phyloP scores from a whole-genome alignment of 2,888 invertebrate species.

The Watsonalla cultraria region DNA sequence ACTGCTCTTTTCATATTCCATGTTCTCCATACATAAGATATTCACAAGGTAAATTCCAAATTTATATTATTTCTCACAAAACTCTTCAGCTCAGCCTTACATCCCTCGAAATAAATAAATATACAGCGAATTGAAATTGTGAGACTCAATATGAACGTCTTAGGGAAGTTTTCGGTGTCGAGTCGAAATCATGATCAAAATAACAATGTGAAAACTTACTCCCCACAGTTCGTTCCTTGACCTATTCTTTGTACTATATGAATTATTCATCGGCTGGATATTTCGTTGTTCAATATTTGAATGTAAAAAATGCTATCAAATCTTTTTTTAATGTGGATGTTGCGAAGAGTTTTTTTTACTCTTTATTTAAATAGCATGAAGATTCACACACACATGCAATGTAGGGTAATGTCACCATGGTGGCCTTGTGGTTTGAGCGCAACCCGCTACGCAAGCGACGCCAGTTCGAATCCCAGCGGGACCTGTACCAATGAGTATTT shows the following conservation, averaged over 20 bases:
- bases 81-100: not conserved
- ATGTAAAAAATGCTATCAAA: not conserved
- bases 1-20: too few relatives aligned
- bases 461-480: too few relatives aligned
- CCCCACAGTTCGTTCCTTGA: not conserved
- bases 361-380: too few relatives aligned
- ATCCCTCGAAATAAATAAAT: not conserved
- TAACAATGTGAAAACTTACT: slow-evolving; percentile 1
- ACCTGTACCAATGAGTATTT: too few relatives aligned
- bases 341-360: too few relatives aligned
- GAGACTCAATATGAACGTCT: not conserved
- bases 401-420: too few relatives aligned
- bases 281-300: not conserved
- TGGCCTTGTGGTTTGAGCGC: too few relatives aligned
- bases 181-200: slow-evolving; percentile 1
- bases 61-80: not conserved
- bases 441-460: too few relatives aligned
- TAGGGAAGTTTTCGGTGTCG: slow-evolving; percentile 1
- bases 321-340: too few relatives aligned
- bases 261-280: not conserved
- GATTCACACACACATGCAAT: too few relatives aligned
- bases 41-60: too few relatives aligned
- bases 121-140: not conserved
- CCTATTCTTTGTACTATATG: not conserved
- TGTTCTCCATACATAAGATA: too few relatives aligned